These are phyloP conservation scores for Noctua janthe DNA, from an alignment of 2,888 invertebrate genomes.

Conservation along the genomic window DNA sequence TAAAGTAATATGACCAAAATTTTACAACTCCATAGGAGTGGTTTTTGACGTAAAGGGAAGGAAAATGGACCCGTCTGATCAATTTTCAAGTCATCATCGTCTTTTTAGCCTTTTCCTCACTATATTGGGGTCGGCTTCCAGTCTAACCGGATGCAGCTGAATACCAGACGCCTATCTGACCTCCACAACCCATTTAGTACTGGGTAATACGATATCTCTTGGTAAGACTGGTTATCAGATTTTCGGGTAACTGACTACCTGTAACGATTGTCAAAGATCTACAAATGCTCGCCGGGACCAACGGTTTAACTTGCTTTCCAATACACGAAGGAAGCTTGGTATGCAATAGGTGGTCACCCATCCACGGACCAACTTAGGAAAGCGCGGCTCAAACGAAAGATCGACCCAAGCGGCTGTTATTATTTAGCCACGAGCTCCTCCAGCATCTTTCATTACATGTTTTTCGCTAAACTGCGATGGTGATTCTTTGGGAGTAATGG, in stretches of 20 bases:
- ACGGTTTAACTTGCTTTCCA: neutral
- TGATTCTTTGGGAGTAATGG: too few relatives aligned
- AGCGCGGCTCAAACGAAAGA: too few relatives aligned
- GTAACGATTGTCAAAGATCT: neutral
- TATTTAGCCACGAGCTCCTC: too few relatives aligned
- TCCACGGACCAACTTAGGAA: too few relatives aligned
- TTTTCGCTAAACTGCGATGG: too few relatives aligned
- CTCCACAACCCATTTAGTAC: neutral
- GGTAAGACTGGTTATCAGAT: neutral
- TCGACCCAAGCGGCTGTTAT: too few relatives aligned
- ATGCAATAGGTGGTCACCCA: neutral
- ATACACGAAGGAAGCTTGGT: neutral
- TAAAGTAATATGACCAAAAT: slow-evolving; percentile 35
- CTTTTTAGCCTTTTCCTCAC: neutral
- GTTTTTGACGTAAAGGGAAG: slow-evolving; percentile 4
- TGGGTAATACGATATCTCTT: neutral
- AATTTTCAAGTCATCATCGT: neutral
- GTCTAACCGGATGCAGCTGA: neutral
- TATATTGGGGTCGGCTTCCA: neutral
- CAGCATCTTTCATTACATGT: too few relatives aligned
- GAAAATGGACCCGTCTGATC: neutral
- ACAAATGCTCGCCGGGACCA: neutral
- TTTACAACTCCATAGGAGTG: slow-evolving; percentile 19
- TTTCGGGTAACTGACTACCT: neutral
- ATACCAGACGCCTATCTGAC: neutral